Conservation (phyloP, 2,888 invertebrate species). For the Mimachlamys varia region DNA sequence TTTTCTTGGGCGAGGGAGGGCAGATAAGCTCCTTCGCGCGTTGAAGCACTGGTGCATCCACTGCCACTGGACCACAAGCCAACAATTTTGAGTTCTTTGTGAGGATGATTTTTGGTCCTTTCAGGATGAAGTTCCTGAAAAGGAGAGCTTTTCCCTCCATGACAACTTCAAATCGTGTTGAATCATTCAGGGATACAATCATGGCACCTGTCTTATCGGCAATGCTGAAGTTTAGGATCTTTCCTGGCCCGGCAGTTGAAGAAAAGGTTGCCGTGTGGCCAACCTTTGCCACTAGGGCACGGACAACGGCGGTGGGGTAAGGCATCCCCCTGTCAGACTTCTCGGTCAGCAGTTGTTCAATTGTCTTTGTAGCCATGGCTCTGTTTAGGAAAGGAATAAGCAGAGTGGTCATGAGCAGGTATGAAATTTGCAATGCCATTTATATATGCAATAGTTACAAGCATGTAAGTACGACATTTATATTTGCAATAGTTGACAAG, state of each 20-base stretch:
- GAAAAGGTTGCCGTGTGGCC: slow-evolving; percentile 29
- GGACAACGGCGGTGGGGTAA: not conserved
- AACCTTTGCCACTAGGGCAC: not conserved
- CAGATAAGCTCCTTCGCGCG: not conserved
- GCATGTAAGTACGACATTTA: no score
- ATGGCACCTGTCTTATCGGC: not conserved
- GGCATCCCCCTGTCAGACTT: not conserved
- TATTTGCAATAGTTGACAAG: no score
- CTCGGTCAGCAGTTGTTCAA: not conserved
- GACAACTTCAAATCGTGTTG: not conserved
- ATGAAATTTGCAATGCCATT: no score
- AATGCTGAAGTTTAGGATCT: slow-evolving; percentile 26
- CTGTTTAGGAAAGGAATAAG: no score
- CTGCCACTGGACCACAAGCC: not conserved
- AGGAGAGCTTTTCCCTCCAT: not conserved
- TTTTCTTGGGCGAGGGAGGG: not conserved
- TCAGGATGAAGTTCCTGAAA: slow-evolving; percentile 5
- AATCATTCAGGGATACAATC: not conserved
- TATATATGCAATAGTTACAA: no score
- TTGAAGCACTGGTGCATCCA: not conserved
- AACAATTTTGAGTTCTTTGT: not conserved
- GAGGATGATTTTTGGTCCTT: not conserved
- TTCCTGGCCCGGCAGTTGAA: not conserved
- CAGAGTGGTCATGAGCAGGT: no score
- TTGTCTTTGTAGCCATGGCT: not conserved